Evolutionary conservation across 2,797 vertebrate genomes (phyloP).

Genomic region (Sitta carolinensis): DNA sequence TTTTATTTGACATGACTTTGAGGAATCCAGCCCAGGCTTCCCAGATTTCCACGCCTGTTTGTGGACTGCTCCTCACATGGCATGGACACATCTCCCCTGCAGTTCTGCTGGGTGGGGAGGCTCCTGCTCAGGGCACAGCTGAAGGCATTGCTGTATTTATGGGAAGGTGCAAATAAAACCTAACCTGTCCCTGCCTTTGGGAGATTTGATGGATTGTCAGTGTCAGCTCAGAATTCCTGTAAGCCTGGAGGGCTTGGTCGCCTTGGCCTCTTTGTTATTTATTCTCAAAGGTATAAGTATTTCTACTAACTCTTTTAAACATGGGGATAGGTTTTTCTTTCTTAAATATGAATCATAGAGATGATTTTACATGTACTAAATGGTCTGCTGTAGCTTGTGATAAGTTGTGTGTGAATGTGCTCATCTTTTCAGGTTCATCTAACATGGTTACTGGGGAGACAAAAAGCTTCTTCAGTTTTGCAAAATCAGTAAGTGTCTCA

Average conservation of each 20-base stretch:
- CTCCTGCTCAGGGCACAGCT: not conserved
- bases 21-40: not conserved
- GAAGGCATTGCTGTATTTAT: not conserved
- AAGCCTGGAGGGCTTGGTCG: not conserved
- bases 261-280: not conserved
- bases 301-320: not conserved
- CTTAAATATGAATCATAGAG: not conserved
- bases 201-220: not conserved
- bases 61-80: fast-evolving
- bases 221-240: not conserved
- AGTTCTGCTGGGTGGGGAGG: not conserved
- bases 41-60: not conserved
- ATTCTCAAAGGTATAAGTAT: not conserved
- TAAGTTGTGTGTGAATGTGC: not conserved
- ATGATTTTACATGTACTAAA: not conserved
- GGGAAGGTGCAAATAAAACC: not conserved
- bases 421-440: conserved; percentile 89
- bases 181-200: not conserved
- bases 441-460: conserved; percentile 99
- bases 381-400: not conserved
- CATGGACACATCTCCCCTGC: not conserved
- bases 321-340: not conserved
- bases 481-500: conserved; percentile 92
- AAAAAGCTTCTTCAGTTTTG: conserved; percentile 99
- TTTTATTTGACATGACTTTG: not conserved